Base-by-base conservation (phyloP, 2,888 invertebrate genomes). In the Zygogramma bicolorata region DNA sequence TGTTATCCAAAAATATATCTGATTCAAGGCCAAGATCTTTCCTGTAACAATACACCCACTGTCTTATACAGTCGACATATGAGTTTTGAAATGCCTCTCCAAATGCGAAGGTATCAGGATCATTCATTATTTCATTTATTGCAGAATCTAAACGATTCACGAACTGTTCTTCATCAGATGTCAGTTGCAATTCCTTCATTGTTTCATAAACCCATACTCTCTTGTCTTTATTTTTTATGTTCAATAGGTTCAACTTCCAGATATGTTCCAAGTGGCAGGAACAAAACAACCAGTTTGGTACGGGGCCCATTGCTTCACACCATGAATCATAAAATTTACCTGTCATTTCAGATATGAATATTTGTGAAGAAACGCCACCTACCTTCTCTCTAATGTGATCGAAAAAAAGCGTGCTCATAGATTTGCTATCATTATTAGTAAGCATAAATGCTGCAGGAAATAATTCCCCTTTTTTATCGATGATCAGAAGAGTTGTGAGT, bases 11-110 rank as follows among this genome's bases (percentile, higher is more conserved):
- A 25, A 53, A 53, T 53, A 53, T 53, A 27, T 53, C 53, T 7
- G 53, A 22, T 53, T 53, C 53, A 2, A 53, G 15, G 7, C 53
- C 53, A 6, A 53, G 53, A n/a, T 53, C 53, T 53, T 53, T 53
- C 7, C 53, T 53, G 27, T 53, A 53, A n/a, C 53, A 53, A 53
- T 53, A 53, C 27, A 53, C 53, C 53, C 53, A 53, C 53, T 53
- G 53, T 15, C 27, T 53, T 53, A 53, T 27, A 25, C 53, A 53
- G n/a, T 53, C 53, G 6, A 53, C 25, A n/a, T 53, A 53, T 25
- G 53, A 53, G 25, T 53, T 25, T 25, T 53, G 53, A n/a, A 53
- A 53, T 25, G 53, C 53, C 27, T 53, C 53, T 53, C 53, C 53
- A 7, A 53, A 53, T 27, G 53, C 53, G 8, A 53, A 53, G 1